Evolutionary conservation across 2,797 vertebrate genomes (phyloP).

Genomic region (Echiichthys vipera): DNA sequence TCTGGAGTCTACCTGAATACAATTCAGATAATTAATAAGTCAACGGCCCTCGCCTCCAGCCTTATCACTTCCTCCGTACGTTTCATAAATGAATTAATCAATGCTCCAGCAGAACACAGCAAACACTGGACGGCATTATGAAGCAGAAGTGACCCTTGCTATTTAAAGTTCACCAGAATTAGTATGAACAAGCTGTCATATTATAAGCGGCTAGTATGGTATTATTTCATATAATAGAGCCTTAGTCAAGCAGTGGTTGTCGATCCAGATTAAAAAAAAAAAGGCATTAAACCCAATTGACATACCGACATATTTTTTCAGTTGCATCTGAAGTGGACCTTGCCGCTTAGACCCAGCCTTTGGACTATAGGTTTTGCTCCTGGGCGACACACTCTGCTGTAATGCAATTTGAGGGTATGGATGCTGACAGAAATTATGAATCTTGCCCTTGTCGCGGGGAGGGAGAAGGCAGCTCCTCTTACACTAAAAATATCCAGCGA

Average conservation of each 20-base stretch:
- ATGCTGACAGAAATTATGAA: slow-evolving; percentile 81
- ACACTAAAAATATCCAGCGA: slow-evolving; percentile 84
- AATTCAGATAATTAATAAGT: slow-evolving; percentile 55
- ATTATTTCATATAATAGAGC: slow-evolving; percentile 32
- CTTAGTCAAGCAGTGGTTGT: slow-evolving; percentile 29
- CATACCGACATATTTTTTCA: slow-evolving; percentile 9
- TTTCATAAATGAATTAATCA: slow-evolving; percentile 53
- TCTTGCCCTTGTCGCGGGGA: slow-evolving; percentile 77
- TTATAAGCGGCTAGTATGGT: slow-evolving; percentile 17
- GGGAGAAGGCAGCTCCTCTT: slow-evolving; percentile 72
- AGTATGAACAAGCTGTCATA: slow-evolving; percentile 29
- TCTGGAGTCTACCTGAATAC: slow-evolving; percentile 34
- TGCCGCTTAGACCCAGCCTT: slow-evolving; percentile 38
- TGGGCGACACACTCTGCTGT: slow-evolving; percentile 50
- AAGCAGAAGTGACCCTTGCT: slow-evolving; percentile 34
- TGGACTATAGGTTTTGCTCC: slow-evolving; percentile 46
- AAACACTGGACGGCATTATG: slow-evolving; percentile 28
- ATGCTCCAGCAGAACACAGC: slow-evolving; percentile 27
- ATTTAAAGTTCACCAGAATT: slow-evolving; percentile 51
- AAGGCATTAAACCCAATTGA: slow-evolving; percentile 13
- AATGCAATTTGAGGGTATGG: slow-evolving; percentile 65
- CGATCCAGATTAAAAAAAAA: slow-evolving; percentile 15
- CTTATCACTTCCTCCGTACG: slow-evolving; percentile 51
- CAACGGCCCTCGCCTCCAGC: slow-evolving; percentile 49
- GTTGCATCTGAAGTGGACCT: slow-evolving; percentile 31